Base-by-base conservation (phyloP, 2,113 vertebrate genomes). In the Romanogobio albipinnatus region DNA sequence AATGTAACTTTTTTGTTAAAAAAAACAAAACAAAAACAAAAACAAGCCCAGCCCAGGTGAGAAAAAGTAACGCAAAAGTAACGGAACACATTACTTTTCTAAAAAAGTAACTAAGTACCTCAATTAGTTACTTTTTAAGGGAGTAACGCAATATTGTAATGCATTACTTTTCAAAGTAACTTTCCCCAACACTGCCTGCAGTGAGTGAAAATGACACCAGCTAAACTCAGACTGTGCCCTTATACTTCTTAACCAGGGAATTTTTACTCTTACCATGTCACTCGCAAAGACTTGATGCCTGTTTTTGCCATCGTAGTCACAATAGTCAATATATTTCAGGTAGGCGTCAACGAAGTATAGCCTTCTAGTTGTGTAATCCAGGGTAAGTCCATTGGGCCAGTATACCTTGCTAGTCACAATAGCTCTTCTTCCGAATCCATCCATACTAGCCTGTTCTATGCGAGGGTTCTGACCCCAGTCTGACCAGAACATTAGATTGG, bases 381-480 rank as follows among this genome's bases (percentile, higher is more conserved):
- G 84, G 17, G 94, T 87, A 49, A 95, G 89, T 61, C 94, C 94
- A 2, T 92, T 94, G 73, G 94, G 94, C 94, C 94, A 95, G 85
- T 92, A 94, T 43, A 95, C 64, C 71, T 94, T 94, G 11, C 89
- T 91, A 75, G 87, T 94, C 78, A 95, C 86, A 9, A 95, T 94
- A 59, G 90, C 90, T 76, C 0, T 47, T 81, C 94, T 92, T 51
- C 0, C 45, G 6, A n/a, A 5, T 77, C 94, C 94, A 59, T 95
- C 93, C 94, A 95, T 94, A 84, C 78, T 62, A 0, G 94, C 93
- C 3, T 88, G 86, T 79, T 95, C 94, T 3, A 95, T 93, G 49
- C 93, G 89, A 5, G 94, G 94, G 70, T 93, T 94, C 84, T 94
- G 93, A 80, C 94, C 94, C 94, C 94, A 95, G 88, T 95, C 94